Evolutionary conservation across 2,113 vertebrate species (phyloP).

Genomic region (Psittacara wagleri): DNA sequence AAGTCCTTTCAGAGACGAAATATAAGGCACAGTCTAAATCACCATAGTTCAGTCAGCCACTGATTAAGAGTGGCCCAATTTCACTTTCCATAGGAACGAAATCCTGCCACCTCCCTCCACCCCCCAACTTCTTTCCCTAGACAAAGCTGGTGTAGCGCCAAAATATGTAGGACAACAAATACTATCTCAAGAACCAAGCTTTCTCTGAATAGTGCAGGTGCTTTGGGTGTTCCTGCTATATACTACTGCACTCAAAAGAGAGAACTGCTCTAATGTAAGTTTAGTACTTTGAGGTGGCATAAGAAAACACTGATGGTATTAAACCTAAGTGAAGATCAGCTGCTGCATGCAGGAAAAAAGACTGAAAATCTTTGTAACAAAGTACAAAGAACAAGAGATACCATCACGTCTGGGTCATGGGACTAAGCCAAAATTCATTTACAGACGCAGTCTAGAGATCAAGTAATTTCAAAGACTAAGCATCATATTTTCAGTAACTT

Average conservation of each 20-base stretch:
- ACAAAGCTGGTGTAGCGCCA: accelerated
- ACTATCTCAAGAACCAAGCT: background rate
- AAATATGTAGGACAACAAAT: background rate
- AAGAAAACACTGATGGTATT: background rate
- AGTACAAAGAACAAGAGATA: background rate
- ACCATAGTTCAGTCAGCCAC: background rate
- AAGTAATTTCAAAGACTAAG: background rate
- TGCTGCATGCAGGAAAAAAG: background rate
- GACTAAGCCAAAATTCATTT: background rate
- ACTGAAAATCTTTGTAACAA: background rate
- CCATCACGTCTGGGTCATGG: background rate
- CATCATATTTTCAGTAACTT: background rate
- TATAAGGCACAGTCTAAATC: accelerated
- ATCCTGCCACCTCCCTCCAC: background rate
- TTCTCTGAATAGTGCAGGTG: background rate
- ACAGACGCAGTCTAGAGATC: background rate
- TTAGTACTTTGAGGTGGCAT: accelerated
- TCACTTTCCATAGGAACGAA: accelerated
- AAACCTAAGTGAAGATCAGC: background rate
- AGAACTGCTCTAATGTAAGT: accelerated
- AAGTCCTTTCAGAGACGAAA: too few relatives aligned
- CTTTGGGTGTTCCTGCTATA: background rate
- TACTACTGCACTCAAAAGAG: background rate
- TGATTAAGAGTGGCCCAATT: accelerated
- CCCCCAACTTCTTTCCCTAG: accelerated